A percentile compares a stretch with the other conserved stretches of the same genome.
These are phyloP conservation scores for Xanthia togata DNA, from an alignment of 2,888 invertebrate genomes.

Conservation along the genomic window DNA sequence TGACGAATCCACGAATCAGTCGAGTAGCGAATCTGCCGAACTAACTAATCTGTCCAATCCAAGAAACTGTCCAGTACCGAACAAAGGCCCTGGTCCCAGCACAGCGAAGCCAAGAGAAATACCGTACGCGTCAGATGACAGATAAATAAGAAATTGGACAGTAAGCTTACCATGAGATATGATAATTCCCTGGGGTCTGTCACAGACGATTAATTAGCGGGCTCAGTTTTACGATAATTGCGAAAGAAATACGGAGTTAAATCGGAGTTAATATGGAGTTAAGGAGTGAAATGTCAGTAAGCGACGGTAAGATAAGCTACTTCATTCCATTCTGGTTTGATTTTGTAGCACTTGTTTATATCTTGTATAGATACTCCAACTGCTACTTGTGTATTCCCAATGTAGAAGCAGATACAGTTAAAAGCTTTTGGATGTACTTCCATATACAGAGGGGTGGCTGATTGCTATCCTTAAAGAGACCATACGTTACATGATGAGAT, in stretches of 20 bases:
- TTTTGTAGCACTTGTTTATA: not conserved
- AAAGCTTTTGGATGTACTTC: constrained; percentile 53
- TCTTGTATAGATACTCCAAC: not conserved
- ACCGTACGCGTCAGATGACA: not conserved
- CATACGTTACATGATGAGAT: constrained; percentile 32
- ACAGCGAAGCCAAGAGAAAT: not conserved
- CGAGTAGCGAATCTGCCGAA: too few relatives aligned
- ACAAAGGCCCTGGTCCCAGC: too few relatives aligned
- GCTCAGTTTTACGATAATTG: constrained; percentile 2
- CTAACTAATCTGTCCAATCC: too few relatives aligned
- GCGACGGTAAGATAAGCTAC: not conserved
- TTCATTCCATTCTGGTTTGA: constrained; percentile 20
- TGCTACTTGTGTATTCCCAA: not conserved
- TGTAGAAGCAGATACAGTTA: constrained; percentile 23
- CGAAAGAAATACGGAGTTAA: constrained; percentile 13
- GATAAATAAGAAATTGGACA: constrained; percentile 22
- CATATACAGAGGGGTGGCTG: constrained; percentile 12
- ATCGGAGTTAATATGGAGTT: too few relatives aligned
- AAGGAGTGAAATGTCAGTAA: not conserved
- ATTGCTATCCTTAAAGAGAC: constrained; percentile 28
- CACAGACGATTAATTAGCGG: constrained; percentile 20
- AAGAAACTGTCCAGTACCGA: too few relatives aligned
- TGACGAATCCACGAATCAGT: too few relatives aligned
- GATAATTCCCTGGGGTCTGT: constrained; percentile 5
- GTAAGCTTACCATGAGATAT: constrained; percentile 19